A percentile compares a stretch with the other conserved stretches of the same genome.
Evolutionary conservation across 1,140 invertebrate species (phyloP).

Genomic region (Babylonia areolata): DNA sequence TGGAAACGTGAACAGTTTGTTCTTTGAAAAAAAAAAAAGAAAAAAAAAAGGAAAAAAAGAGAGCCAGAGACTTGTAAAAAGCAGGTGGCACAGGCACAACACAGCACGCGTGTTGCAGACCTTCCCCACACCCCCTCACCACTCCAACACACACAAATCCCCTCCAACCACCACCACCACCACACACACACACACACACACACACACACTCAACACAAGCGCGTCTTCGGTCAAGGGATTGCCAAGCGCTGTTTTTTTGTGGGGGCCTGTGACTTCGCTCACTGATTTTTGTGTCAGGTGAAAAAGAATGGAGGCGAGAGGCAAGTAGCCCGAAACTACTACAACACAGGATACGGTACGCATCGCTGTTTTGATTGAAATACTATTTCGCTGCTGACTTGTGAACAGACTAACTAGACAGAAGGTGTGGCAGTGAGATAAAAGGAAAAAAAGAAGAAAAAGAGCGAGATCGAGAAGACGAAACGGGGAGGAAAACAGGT

Average conservation of each 20-base stretch:
- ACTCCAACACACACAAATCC: too few species aligned
- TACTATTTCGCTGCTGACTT: neutral
- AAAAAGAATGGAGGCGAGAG: constrained; percentile 22
- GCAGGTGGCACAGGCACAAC: neutral
- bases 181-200: too few species aligned
- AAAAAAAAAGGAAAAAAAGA: too few species aligned
- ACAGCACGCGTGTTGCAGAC: constrained; percentile 12
- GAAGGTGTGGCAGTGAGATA: too few species aligned
- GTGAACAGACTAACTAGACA: too few species aligned
- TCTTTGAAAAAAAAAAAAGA: neutral
- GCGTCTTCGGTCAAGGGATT: neutral
- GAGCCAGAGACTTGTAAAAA: too few species aligned
- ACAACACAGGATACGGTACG: constrained; percentile 12
- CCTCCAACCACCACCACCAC: too few species aligned
- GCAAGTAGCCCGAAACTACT: constrained; percentile 3
- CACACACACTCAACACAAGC: too few species aligned
- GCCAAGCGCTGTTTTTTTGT: neutral
- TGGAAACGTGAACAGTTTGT: constrained; percentile 1
- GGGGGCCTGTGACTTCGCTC: neutral
- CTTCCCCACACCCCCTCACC: neutral
- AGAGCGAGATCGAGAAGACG: neutral
- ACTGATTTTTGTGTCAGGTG: neutral
- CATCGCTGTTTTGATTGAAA: neutral
- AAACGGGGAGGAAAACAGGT: neutral
- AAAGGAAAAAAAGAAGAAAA: too few species aligned